Base-by-base conservation (phyloP, 1,140 invertebrate species). In the Harlomillsia oculata region DNA sequence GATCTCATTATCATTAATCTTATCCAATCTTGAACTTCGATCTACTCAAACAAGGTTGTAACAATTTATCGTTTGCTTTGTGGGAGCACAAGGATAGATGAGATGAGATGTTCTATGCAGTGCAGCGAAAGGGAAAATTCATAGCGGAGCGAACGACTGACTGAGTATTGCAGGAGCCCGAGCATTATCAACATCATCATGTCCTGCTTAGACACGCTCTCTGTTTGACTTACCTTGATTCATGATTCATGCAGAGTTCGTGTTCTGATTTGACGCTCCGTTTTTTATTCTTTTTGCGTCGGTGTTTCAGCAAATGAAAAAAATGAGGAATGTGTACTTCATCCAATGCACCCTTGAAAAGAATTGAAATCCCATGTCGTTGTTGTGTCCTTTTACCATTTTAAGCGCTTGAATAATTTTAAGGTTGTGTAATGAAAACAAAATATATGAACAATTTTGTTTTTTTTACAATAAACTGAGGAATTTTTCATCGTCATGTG, bases 151-250 rank as follows among this genome's bases (percentile, higher is more conserved):
- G 32, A 9, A 34, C n/a, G n/a, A n/a, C n/a, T n/a, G n/a, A n/a
- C n/a, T n/a, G n/a, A n/a, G n/a, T n/a, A n/a, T n/a, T n/a, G n/a
- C n/a, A n/a, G n/a, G n/a, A n/a, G n/a, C n/a, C n/a, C n/a, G 16
- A 48, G 45, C 18, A 18, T 48, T 32, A 48, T 48, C 45, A 48
- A 32, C 45, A 41, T 41, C 45, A 48, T 48, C 39, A 56, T 41
- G 32, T 54, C 34, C 45, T 49, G 43, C 34, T 56, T 49, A 49
- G 53, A 34, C 53, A 46, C 23, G 32, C 53, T 56, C 53, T 16
- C 44, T 56, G 53, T 56, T 56, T 56, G 53, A 48, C 44, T 54
- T 45, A 43, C 34, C 53, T n/a, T n/a, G 18, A 32, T 45, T 45
- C 45, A 46, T 54, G 53, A 54, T 54, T 54, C 53, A 54, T 54